Conservation (phyloP, 2,888 invertebrate genomes). For the Amiota mariae region DNA sequence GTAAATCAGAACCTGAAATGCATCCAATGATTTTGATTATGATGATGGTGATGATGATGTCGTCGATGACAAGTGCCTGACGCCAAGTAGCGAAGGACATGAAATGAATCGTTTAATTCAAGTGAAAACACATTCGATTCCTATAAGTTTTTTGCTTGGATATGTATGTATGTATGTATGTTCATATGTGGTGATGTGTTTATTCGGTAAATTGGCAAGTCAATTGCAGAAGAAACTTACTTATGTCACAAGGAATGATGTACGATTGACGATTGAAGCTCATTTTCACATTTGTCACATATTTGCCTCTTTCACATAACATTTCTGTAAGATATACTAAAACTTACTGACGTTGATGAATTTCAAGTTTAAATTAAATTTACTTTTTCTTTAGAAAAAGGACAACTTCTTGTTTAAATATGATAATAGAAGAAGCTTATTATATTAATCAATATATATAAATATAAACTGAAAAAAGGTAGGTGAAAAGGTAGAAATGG, state of each 20-base stretch:
- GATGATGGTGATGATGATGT: neutral
- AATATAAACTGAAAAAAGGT: too few relatives aligned
- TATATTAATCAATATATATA: too few relatives aligned
- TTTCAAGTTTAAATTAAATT: too few relatives aligned
- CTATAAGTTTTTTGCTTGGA: neutral
- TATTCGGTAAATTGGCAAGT: conserved; percentile 59
- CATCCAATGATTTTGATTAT: neutral
- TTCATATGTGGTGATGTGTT: conserved; percentile 38
- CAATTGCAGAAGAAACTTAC: conserved; percentile 52
- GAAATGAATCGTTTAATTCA: conserved; percentile 23
- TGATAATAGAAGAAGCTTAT: too few relatives aligned
- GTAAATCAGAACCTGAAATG: conserved; percentile 9
- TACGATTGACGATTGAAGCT: too few relatives aligned
- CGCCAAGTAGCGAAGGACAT: conserved; percentile 1
- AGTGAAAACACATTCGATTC: neutral
- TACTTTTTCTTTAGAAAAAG: too few relatives aligned
- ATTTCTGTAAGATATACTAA: too few relatives aligned
- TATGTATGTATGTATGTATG: neutral
- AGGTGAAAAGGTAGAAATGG: too few relatives aligned
- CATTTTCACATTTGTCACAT: too few relatives aligned
- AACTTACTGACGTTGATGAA: too few relatives aligned
- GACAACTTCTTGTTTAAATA: too few relatives aligned
- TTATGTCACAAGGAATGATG: conserved; percentile 30
- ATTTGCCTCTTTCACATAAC: too few relatives aligned
- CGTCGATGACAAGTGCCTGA: neutral